Evolutionary conservation across 2,797 vertebrate genomes (phyloP).

Genomic region (Epinephelus malabaricus): DNA sequence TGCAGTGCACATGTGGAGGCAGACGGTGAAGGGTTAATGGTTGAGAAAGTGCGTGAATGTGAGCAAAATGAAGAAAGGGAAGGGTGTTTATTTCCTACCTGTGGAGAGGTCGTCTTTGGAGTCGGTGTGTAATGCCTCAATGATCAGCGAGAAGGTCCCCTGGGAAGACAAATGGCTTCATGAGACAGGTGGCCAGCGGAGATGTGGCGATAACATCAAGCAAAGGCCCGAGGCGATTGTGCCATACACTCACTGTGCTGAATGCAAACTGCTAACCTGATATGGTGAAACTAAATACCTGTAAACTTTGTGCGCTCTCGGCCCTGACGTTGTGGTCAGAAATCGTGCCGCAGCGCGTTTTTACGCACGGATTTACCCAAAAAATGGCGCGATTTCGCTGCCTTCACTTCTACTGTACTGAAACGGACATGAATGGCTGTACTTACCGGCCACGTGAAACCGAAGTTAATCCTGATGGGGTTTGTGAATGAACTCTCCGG

Average conservation of each 20-base stretch:
- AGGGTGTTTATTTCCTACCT: conserved; percentile 83
- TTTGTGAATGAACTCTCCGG: conserved; percentile 92
- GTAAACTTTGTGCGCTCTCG: conserved; percentile 9
- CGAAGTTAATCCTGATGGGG: conserved; percentile 94
- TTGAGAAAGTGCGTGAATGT: not conserved
- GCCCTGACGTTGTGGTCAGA: not conserved
- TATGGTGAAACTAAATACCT: conserved; percentile 60
- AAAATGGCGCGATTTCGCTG: conserved; percentile 56
- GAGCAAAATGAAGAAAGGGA: not conserved
- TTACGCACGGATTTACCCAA: conserved; percentile 59
- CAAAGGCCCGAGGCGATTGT: conserved; percentile 49
- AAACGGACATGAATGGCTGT: not conserved
- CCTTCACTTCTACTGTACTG: not conserved
- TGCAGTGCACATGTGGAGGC: conserved; percentile 56
- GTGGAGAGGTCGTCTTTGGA: conserved; percentile 95
- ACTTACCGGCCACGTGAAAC: conserved; percentile 99
- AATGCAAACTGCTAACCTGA: conserved; percentile 43
- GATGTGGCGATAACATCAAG: conserved; percentile 67
- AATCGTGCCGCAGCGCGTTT: conserved; percentile 24
- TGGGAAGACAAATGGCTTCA: conserved; percentile 79
- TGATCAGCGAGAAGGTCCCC: conserved; percentile 98
- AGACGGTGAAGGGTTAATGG: not conserved
- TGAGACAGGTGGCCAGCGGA: conserved; percentile 70
- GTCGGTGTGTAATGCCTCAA: conserved; percentile 95
- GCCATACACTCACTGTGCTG: conserved; percentile 24